phyloP scores from a whole-genome alignment of 2,888 invertebrate genomes.

The Tinea pellionella region DNA sequence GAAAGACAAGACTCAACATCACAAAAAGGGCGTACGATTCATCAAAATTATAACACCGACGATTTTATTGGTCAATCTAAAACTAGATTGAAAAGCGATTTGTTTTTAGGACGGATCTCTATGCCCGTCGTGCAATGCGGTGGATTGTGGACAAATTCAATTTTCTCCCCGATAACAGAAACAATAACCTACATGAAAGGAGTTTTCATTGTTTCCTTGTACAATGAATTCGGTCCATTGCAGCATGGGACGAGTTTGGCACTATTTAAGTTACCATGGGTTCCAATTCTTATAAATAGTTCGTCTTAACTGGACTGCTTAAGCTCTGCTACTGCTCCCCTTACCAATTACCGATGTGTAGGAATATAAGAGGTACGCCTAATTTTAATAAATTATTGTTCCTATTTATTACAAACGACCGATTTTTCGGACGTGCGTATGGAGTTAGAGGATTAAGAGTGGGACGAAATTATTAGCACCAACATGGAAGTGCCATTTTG shows the following conservation, averaged over 20 bases:
- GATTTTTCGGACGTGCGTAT: no score
- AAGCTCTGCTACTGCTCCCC: no score
- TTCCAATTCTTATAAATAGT: no score
- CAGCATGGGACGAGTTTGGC: background rate
- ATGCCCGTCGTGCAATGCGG: constrained; percentile 40
- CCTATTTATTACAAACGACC: no score
- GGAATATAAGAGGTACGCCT: no score
- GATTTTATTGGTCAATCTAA: constrained; percentile 22
- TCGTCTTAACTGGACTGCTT: no score
- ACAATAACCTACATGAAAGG: constrained; percentile 25
- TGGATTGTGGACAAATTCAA: constrained; percentile 63
- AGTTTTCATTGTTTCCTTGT: background rate
- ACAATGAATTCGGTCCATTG: background rate
- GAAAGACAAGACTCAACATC: no score
- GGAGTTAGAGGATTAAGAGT: no score
- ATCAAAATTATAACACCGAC: background rate
- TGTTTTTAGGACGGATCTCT: constrained; percentile 40
- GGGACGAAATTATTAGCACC: background rate
- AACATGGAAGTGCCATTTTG: background rate
- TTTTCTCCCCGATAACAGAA: constrained; percentile 55
- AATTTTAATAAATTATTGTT: no score
- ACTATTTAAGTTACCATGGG: no score
- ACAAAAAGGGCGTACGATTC: background rate
- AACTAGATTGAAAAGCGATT: constrained; percentile 47
- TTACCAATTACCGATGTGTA: no score